Base-by-base conservation (phyloP, 2,888 invertebrate species). In the Acanthococcus lagerstroemiae region DNA sequence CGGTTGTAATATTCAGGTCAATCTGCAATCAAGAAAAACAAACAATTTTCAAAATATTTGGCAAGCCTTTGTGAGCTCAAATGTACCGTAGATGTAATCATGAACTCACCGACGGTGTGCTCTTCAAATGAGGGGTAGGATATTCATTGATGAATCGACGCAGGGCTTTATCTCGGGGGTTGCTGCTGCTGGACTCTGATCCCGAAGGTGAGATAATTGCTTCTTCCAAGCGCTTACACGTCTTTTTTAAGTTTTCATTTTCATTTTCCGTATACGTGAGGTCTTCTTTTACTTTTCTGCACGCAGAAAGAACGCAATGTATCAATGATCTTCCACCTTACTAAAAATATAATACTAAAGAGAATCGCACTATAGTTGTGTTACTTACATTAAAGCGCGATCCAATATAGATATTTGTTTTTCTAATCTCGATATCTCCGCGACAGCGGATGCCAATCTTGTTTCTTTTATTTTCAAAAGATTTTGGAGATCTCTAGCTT, bases 241-340 rank as follows among this genome's bases (percentile, higher is more conserved):
- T 68, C 4, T 68, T 65, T 57, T 58, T 26, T 2, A 67, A 48
- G 22, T 56, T 66, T 54, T 37, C 37, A 27, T 66, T 66, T 67
- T 69, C 69, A 24, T 50, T 57, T 55, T 69, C 69, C 37, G 66
- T 66, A 45, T 66, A 45, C 19, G 56, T 17, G 24, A 68, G 45
- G 22, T 68, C 69, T 44, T 66, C 66, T 66, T 69, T 67, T 50
- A 69, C 55, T 63, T 67, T 69, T 5, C 69, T 69, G 55, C 9
- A 46, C 52, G 17, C 9, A n/a, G n/a, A 50, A 22, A 48, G n/a
- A n/a, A n/a, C n/a, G n/a, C n/a, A n/a, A n/a, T n/a, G n/a, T n/a
- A n/a, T n/a, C n/a, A n/a, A n/a, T n/a, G n/a, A n/a, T n/a, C n/a
- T n/a, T n/a, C 21, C 2, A 52, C 46, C 17, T 12, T 48, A 7